Conservation (phyloP, 1,140 invertebrate species). For the Branchinecta lynchi region DNA sequence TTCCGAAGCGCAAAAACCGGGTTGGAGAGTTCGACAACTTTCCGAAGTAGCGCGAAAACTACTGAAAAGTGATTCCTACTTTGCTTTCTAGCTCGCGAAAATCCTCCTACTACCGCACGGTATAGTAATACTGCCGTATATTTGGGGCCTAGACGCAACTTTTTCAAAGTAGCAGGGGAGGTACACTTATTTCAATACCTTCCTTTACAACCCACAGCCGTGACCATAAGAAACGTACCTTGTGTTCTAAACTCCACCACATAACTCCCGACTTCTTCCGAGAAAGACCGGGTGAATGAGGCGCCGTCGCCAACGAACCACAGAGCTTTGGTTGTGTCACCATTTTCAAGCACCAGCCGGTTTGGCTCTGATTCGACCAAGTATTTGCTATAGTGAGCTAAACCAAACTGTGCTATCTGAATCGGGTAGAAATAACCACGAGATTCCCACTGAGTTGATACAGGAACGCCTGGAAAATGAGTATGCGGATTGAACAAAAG, state of each 20-base stretch:
- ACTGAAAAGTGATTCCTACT: too few relatives aligned
- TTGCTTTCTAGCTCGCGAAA: too few relatives aligned
- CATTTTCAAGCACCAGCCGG: constrained; percentile 52
- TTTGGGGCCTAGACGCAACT: too few relatives aligned
- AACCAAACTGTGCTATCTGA: constrained; percentile 93
- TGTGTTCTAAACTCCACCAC: constrained; percentile 54
- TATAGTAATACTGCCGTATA: too few relatives aligned
- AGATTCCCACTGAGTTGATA: constrained; percentile 83
- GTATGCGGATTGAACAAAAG: too few relatives aligned
- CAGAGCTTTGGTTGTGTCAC: constrained; percentile 40
- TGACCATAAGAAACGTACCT: constrained; percentile 25
- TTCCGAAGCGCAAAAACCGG: too few relatives aligned
- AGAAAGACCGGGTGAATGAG: constrained; percentile 42
- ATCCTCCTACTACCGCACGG: too few relatives aligned
- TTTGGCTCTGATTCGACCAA: constrained; percentile 59
- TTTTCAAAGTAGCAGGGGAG: too few relatives aligned
- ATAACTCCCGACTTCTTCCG: constrained; percentile 38
- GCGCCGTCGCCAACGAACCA: constrained; percentile 42
- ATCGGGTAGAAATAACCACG: constrained; percentile 90
- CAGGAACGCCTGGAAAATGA: constrained; percentile 51
- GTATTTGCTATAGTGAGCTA: constrained; percentile 94
- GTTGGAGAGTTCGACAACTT: too few relatives aligned
- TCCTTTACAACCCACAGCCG: too few relatives aligned
- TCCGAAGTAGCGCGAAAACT: too few relatives aligned
- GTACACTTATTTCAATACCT: too few relatives aligned